Evolutionary conservation across 37 sponge, comb jelly and placozoan species (phyloP), one percentile per base, ranked within the genome.

Genomic region (Ianthella basta): DNA sequence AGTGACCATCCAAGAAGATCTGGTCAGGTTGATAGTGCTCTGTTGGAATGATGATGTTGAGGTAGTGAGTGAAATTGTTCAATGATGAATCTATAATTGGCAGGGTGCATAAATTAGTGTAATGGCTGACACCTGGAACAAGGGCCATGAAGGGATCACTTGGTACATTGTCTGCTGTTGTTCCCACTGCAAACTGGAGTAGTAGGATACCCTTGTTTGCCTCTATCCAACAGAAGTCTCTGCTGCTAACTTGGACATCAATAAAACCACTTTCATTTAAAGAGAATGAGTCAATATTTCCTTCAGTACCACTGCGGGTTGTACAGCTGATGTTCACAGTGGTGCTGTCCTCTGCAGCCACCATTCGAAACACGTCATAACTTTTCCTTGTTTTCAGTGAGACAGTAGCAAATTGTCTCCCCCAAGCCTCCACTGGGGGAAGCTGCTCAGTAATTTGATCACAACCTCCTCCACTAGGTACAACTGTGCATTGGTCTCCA

Each of bases 101-200:
- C 29, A 61, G 4, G 2, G 64, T 61, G 4, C 74, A 88, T 23
- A 34, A 86, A 56, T 80, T 86, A 67, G 69, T 60, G 50, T 87
- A 93, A 37, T 93, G 93, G 38, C 89, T 85, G 80, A 89, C 64
- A 25, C 90, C 80, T 35, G 93, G 90, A 24, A 93, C 40, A 33
- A 84, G 73, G 61, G 59, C 65, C 87, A 93, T 89, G 56, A 87
- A 86, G 40, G 90, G 64, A 10, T 61, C 64, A n/a, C 27, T 74
- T 44, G 33, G 34, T 36, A 38, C 33, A 25, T 10, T 18, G 38
- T 83, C 78, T 10, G 29, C 32, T 24, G 34, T 54, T 32, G 56
- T 32, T 33, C 83, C 90, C 44, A 60, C 14, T 4, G 83, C 72
- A 86, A 78, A 86, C 56, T 85, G 82, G 24, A 77, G 60, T 23